Conservation (phyloP, 2,888 invertebrate species). For the Tachina lurida region DNA sequence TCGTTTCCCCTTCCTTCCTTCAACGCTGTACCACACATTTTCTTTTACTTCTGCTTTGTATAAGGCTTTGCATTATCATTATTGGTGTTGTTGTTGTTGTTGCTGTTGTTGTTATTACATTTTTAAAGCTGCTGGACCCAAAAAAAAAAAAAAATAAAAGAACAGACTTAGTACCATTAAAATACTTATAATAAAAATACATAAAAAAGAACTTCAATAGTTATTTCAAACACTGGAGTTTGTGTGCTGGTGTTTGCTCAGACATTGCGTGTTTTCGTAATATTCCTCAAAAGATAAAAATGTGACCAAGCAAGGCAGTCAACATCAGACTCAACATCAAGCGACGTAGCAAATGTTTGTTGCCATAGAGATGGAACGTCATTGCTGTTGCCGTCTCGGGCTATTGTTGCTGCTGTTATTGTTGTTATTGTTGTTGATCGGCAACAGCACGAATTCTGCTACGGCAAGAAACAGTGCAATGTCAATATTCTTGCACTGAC, state of each 20-base stretch:
- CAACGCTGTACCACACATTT: constrained; percentile 7
- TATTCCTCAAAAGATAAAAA: constrained; percentile 83
- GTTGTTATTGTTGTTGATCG: constrained; percentile 15
- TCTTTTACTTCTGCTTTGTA: constrained; percentile 34
- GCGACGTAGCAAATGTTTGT: constrained; percentile 62
- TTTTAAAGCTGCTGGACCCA: constrained; percentile 58
- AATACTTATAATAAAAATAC: constrained; percentile 31
- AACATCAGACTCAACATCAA: constrained; percentile 68
- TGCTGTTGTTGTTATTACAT: constrained; percentile 48
- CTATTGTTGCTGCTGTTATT: background rate
- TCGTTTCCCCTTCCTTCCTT: constrained; percentile 30
- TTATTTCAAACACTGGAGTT: constrained; percentile 24
- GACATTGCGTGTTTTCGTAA: constrained; percentile 83
- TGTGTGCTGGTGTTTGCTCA: constrained; percentile 73
- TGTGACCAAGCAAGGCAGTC: constrained; percentile 79
- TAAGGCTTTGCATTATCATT: constrained; percentile 52
- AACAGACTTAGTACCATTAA: constrained; percentile 61
- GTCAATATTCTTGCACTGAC: constrained; percentile 57
- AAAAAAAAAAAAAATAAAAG: constrained; percentile 2
- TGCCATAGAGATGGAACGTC: constrained; percentile 61
- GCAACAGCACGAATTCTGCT: constrained; percentile 59
- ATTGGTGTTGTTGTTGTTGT: constrained; percentile 46
- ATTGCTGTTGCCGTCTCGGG: constrained; percentile 36
- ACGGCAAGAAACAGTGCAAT: constrained; percentile 53
- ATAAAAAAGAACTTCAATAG: constrained; percentile 20